Evolutionary conservation across 2,113 vertebrate species (phyloP), one percentile per base, ranked within the genome.

Genomic region (Melanotaenia duboulayi): DNA sequence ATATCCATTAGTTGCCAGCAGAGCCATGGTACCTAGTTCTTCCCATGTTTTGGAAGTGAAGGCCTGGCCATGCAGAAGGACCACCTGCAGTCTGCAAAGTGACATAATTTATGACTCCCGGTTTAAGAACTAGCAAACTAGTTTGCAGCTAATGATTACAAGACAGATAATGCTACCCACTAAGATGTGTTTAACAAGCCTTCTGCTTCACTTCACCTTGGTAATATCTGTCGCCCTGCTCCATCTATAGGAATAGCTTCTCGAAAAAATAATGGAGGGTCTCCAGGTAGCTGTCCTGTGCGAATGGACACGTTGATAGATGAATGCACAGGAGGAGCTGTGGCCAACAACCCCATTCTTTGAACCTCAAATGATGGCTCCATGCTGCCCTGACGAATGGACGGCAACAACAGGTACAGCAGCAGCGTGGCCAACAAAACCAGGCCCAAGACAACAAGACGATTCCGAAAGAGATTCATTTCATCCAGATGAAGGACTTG

Each of bases 41-140:
- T 98, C 96, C 98, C 98, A 99, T 0, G 95, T 97, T 87, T 92
- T 94, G 9, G 98, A 99, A 56, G 91, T 96, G 90, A 98, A 99
- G 0, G 96, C 95, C 79, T 96, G 96, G 22, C 98, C 98, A 0
- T 99, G 97, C 40, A 99, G 93, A 69, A 99, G 84, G 19, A 99
- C 92, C 65, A 99, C 93, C 49, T 96, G 92, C 0, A 94, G 87
- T 89, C 97, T 99, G 85, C 8, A 4, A 0, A 52, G 16, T 82
- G 19, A 75, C 48, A 74, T 14, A 0, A 1, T 19, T 71, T 20
- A 7, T 62, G 46, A 60, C 19, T 37, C 0, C 4, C 13, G 16
- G 14, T 71, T 48, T 42, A 23, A 56, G 37, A 46, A 44, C 40
- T 16, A 49, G 8, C 16, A 67, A 5, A 66, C 7, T 42, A 49